A percentile compares a stretch with the other conserved stretches of the same genome.
phyloP scores from a whole-genome alignment of 1,140 invertebrate species.

The Telenomus remus region DNA sequence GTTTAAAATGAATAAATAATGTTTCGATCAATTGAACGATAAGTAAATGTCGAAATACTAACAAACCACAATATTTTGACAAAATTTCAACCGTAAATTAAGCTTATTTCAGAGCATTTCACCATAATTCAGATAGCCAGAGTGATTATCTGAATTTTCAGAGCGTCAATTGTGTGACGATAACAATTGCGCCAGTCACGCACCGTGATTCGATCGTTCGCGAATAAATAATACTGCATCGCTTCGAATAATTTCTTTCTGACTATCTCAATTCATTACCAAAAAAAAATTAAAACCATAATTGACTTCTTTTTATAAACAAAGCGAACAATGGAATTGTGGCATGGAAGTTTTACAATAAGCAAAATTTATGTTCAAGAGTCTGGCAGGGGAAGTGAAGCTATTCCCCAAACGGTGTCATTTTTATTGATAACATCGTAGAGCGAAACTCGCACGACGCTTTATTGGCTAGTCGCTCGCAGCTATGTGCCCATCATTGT shows the following conservation, averaged over 20 bases:
- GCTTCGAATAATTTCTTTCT: background rate
- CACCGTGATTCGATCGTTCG: slow-evolving; percentile 1
- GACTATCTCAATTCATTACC: background rate
- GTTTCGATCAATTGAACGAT: too few species aligned
- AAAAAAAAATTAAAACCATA: too few species aligned
- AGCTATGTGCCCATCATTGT: slow-evolving; percentile 24
- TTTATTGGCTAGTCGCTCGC: slow-evolving; percentile 13
- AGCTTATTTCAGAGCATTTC: background rate
- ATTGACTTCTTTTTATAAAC: too few species aligned
- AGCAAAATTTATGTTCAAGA: background rate
- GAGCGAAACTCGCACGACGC: background rate
- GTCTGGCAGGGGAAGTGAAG: background rate
- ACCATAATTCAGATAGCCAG: slow-evolving; percentile 4
- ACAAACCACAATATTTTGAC: background rate
- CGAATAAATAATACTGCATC: slow-evolving; percentile 4
- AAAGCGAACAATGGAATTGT: too few species aligned
- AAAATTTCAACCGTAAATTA: background rate
- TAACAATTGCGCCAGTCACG: slow-evolving; percentile 5
- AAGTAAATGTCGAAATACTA: background rate
- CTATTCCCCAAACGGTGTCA: slow-evolving; percentile 13
- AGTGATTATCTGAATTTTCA: slow-evolving; percentile 10
- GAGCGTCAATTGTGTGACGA: slow-evolving; percentile 9
- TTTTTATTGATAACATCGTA: slow-evolving; percentile 39
- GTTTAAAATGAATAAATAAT: too few species aligned
- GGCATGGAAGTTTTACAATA: background rate